Evolutionary conservation across 2,888 invertebrate species (phyloP).

Genomic region (Allolobophora icterica): DNA sequence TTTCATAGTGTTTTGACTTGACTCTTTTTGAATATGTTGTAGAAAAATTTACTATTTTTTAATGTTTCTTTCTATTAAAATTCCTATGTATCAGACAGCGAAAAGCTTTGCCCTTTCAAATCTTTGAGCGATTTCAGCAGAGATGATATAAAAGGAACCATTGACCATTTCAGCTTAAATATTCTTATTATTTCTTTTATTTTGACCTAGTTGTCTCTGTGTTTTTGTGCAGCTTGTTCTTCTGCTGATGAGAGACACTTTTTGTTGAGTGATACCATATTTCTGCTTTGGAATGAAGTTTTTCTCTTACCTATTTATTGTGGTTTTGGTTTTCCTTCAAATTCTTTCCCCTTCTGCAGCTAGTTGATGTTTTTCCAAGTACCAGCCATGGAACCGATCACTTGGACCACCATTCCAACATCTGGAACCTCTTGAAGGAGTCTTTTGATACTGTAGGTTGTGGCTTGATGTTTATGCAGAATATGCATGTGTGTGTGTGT

Average conservation of each 20-base stretch:
- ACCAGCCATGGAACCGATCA: background rate
- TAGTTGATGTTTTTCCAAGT: constrained; percentile 18
- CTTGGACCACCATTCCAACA: constrained; percentile 26
- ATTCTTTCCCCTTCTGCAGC: constrained; percentile 26
- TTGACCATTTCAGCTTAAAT: background rate
- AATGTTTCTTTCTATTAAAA: background rate
- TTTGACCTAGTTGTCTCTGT: background rate
- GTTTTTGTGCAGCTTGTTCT: background rate
- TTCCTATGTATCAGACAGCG: background rate
- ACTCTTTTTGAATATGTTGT: background rate
- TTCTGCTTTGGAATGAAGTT: background rate
- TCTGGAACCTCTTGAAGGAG: constrained; percentile 30
- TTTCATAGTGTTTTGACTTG: background rate
- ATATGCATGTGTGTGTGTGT: background rate
- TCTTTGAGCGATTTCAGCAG: no score
- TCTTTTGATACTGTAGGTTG: constrained; percentile 27
- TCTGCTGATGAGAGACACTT: background rate
- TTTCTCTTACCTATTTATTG: constrained; percentile 14
- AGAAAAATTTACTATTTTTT: background rate
- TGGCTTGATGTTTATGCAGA: constrained; percentile 13
- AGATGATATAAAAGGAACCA: background rate
- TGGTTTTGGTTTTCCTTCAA: background rate
- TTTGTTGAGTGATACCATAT: background rate
- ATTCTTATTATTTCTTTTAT: background rate
- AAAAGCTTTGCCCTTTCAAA: background rate